phyloP scores from a whole-genome alignment of 2,888 invertebrate species.

The Odiellus spinosus region DNA sequence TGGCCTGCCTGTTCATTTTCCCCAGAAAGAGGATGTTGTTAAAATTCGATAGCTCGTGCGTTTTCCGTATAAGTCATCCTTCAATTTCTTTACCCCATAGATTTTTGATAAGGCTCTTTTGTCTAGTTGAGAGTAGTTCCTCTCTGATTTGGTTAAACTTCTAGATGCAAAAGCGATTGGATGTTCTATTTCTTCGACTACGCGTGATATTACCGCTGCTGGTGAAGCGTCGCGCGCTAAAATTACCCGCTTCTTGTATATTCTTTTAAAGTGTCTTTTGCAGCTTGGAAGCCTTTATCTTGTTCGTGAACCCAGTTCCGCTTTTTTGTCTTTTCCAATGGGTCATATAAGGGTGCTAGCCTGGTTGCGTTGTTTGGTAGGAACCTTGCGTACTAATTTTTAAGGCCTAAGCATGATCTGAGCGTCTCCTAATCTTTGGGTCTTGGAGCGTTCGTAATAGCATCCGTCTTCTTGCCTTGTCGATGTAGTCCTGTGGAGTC shows the following conservation, averaged over 20 bases:
- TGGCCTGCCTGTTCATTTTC: slow-evolving; percentile 30
- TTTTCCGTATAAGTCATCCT: slow-evolving; percentile 29
- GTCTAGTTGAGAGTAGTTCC: slow-evolving; percentile 7
- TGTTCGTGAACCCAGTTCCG: slow-evolving; percentile 16
- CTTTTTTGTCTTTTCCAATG: slow-evolving; percentile 17
- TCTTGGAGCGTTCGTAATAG: slow-evolving; percentile 20
- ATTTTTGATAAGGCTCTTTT: slow-evolving; percentile 27
- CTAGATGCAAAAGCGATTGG: slow-evolving; percentile 21
- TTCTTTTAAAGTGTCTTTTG: slow-evolving; percentile 20
- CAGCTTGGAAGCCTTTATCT: slow-evolving; percentile 15
- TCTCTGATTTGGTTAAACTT: slow-evolving; percentile 16
- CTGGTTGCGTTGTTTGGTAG: slow-evolving; percentile 20
- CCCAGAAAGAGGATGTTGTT: too few species aligned
- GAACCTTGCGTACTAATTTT: slow-evolving; percentile 23
- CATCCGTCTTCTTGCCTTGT: slow-evolving; percentile 18
- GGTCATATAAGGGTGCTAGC: slow-evolving; percentile 20
- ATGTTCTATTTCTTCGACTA: slow-evolving; percentile 27
- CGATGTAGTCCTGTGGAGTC: slow-evolving; percentile 19
- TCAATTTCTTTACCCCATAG: slow-evolving; percentile 29
- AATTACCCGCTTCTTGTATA: slow-evolving; percentile 19
- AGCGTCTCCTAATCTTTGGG: slow-evolving; percentile 22
- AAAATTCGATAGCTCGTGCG: too few species aligned
- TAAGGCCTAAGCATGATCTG: slow-evolving; percentile 21
- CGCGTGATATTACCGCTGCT: slow-evolving; percentile 22
- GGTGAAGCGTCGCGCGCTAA: slow-evolving; percentile 30